Evolutionary conservation across 2,113 vertebrate species (phyloP).

Genomic region (Callipepla californica): DNA sequence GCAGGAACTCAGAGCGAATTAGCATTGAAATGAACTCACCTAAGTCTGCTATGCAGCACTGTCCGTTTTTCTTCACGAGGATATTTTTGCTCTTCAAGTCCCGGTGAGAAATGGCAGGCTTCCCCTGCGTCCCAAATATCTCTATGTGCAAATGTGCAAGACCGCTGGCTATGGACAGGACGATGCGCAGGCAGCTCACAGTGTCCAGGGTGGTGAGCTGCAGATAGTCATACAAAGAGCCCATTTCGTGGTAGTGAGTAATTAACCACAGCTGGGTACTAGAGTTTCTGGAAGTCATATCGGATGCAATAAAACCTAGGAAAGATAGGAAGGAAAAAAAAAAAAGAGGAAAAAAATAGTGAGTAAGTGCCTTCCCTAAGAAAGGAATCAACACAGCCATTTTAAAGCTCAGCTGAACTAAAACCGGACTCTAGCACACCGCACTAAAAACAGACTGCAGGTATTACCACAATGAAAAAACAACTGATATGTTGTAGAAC

Average conservation of each 20-base stretch:
- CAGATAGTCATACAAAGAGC: constrained; percentile 95
- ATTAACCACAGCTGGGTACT: constrained; percentile 98
- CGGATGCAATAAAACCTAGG: constrained; percentile 95
- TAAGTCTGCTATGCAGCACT: constrained; percentile 97
- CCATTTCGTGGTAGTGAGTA: constrained; percentile 98
- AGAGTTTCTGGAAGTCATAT: constrained; percentile 98
- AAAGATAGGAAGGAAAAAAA: not conserved
- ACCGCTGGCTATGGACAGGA: constrained; percentile 93
- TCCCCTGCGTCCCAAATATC: constrained; percentile 99
- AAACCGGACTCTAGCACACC: accelerated
- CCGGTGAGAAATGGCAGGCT: constrained; percentile 95
- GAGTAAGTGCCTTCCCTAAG: not conserved
- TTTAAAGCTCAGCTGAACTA: not conserved
- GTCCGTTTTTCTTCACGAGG: constrained; percentile 95
- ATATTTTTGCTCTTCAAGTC: constrained; percentile 99
- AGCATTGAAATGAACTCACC: constrained; percentile 77
- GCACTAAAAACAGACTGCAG: not conserved
- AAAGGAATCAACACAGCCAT: accelerated
- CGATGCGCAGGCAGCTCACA: constrained; percentile 90
- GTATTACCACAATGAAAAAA: accelerated
- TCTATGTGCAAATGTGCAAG: constrained; percentile 96
- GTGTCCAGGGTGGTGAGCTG: constrained; percentile 95
- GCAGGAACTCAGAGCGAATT: not conserved
- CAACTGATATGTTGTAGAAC: not conserved
- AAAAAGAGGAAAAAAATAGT: not conserved